Base-by-base conservation (phyloP, 2,797 vertebrate species). In the Pseudochromis fuscus region DNA sequence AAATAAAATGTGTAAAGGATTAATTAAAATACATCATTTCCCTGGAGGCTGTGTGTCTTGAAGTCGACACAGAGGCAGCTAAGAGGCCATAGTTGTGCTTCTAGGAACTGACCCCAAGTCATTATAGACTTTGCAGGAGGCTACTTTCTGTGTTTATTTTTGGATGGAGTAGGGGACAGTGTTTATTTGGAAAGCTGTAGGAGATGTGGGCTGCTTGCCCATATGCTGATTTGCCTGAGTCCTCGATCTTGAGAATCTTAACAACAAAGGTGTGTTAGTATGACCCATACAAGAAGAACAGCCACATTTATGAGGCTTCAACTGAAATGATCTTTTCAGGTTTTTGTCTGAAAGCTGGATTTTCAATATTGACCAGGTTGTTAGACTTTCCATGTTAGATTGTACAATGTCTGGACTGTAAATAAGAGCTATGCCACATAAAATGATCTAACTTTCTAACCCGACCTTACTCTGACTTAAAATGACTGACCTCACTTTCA, bases 111-210 rank as follows among this genome's bases (percentile, higher is more conserved):
- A 24, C 56, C 25, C 12, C 7, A 16, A 52, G 56, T 27, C 38
- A 19, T 59, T 42, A 42, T 35, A 21, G 16, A 19, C 44, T 48
- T 46, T 61, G 19, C 21, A 61, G 30, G 59, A 49, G 37, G 44
- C 59, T 24, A 49, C 15, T 33, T 38, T 56, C 7, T 51, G 49
- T 42, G n/a, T 65, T 31, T 44, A 30, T 42, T 44, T 42, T 42
- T 12, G 2, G 25, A 52, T 23, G 16, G 33, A 44, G 15, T 53
- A 13, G 13, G 4, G 23, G 13, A 15, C 38, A 44, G 21, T 35
- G 49, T 52, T 42, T 69, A 44, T 61, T 35, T 52, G 7, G 49
- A 61, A 48, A 50, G 3, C 27, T 42, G 35, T 49, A 18, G 44
- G 40, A 56, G 31, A 8, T 24, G 27, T n/a, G 24, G 33, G 30